Conservation (phyloP, 2,797 vertebrate genomes). For the Hippopotamyrus pictus region DNA sequence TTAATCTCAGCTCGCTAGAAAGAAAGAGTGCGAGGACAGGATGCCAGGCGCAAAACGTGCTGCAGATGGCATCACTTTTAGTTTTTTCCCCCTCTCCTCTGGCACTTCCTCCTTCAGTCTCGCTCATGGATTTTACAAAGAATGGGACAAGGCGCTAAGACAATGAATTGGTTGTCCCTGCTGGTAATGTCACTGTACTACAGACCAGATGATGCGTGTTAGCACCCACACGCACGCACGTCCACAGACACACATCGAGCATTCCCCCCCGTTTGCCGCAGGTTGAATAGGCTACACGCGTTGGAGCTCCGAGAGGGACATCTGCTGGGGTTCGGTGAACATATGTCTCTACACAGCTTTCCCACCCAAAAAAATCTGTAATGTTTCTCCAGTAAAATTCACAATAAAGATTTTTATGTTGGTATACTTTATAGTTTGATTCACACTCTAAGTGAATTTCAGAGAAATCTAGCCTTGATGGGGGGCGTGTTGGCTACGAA, state of each 20-base stretch:
- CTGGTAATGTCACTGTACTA: background rate
- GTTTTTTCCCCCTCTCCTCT: background rate
- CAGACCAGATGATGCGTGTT: background rate
- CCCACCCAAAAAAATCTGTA: slow-evolving; percentile 39
- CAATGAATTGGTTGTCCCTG: background rate
- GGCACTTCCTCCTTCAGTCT: slow-evolving; percentile 18
- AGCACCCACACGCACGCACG: background rate
- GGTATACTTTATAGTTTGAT: slow-evolving; percentile 21
- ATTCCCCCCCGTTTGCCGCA: slow-evolving; percentile 25
- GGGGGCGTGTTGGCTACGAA: slow-evolving; percentile 8
- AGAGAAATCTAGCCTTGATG: background rate
- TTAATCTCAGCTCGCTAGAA: slow-evolving; percentile 53
- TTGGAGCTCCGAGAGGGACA: slow-evolving; percentile 54
- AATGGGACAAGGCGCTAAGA: slow-evolving; percentile 15
- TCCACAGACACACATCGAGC: background rate
- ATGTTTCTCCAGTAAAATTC: slow-evolving; percentile 45
- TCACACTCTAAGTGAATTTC: background rate
- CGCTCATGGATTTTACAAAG: slow-evolving; percentile 30
- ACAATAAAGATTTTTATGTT: slow-evolving; percentile 24
- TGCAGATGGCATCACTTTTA: slow-evolving; percentile 54
- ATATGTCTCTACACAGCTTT: slow-evolving; percentile 52
- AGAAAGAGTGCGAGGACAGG: slow-evolving; percentile 33
- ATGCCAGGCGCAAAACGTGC: slow-evolving; percentile 50
- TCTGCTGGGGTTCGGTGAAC: slow-evolving; percentile 55
- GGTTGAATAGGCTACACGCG: slow-evolving; percentile 31